Base-by-base conservation (phyloP, 1,140 invertebrate species). In the Bilobella aurantiaca region DNA sequence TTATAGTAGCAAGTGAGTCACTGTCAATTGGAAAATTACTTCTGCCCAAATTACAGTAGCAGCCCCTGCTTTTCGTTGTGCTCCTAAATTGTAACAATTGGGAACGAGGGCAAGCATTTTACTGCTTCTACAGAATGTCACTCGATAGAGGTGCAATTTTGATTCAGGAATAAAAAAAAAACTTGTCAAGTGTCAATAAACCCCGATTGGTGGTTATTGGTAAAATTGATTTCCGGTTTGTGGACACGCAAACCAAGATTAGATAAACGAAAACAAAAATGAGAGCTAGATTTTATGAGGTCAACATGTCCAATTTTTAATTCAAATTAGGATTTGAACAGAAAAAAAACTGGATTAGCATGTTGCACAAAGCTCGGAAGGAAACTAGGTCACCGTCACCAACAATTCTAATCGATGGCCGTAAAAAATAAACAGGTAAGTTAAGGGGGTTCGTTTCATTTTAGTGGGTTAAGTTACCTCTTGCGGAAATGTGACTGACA, bases 401-500 rank as follows among this genome's bases (percentile, higher is more conserved):
- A 42, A 42, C 34, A 42, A 42, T 42, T 42, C 18, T 12, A 42
- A 8, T 12, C 8, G 18, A 42, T 42, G 18, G 18, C 34, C 34
- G 49, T 21, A 27, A 21, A 5, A 21, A 56, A 5, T 21, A 56
- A 5, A 23, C 25, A 14, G 57, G 8, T 3, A 58, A 58, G 3
- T 3, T 23, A 29, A 58, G 30, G 3, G 28, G 28, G 27, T 14
- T 14, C 23, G 18, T 21, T 18, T 21, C 18, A 57, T 2, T 32
- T 21, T 37, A 64, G 2, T 18, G 27, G 25, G 30, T 46, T 64
- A 16, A n/a, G 58, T 69, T 63, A 72, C 68, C 71, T 72, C 66
- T 60, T 63, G 64, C 14, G 65, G 65, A 63, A 70, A 72, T 46
- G 59, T 59, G 1, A 72, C 73, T 28, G 62, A 71, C 31, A 68